phyloP scores from a whole-genome alignment of 2,113 vertebrate species.

The Mus pahari region DNA sequence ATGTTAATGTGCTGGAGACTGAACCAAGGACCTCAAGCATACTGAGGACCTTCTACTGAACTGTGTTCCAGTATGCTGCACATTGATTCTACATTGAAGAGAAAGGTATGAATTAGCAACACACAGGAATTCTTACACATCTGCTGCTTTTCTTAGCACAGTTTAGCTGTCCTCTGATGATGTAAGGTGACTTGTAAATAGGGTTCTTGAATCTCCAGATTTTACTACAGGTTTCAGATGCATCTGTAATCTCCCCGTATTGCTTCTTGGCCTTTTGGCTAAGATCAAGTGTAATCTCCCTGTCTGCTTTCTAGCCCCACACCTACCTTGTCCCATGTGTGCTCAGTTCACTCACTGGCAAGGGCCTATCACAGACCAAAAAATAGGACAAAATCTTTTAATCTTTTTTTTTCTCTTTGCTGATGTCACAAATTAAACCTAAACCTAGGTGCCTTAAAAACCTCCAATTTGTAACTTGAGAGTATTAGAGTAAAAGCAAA shows the following conservation, averaged over 20 bases:
- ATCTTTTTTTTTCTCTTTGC: slow-evolving; percentile 20
- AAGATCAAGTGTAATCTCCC: background rate
- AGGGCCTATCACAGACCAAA: background rate
- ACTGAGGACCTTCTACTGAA: background rate
- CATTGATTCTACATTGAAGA: background rate
- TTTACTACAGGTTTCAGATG: background rate
- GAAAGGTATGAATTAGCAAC: background rate
- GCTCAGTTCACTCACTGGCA: background rate
- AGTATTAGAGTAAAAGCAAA: background rate
- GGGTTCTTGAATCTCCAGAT: background rate
- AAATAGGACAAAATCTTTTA: background rate
- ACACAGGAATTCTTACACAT: background rate
- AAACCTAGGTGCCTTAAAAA: background rate
- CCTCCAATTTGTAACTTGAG: background rate
- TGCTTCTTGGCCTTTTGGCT: too few relatives aligned
- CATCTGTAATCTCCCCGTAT: background rate
- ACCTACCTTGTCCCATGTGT: background rate
- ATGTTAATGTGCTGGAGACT: background rate
- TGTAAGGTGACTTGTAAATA: background rate
- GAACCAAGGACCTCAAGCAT: background rate
- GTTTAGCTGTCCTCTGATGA: background rate
- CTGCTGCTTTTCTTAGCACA: background rate
- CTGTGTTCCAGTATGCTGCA: too few relatives aligned
- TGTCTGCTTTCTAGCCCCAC: background rate
- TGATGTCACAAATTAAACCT: background rate